These are phyloP conservation scores for Otolemur garnettii DNA, from an alignment of 2,113 vertebrate species.

Conservation along the genomic window DNA sequence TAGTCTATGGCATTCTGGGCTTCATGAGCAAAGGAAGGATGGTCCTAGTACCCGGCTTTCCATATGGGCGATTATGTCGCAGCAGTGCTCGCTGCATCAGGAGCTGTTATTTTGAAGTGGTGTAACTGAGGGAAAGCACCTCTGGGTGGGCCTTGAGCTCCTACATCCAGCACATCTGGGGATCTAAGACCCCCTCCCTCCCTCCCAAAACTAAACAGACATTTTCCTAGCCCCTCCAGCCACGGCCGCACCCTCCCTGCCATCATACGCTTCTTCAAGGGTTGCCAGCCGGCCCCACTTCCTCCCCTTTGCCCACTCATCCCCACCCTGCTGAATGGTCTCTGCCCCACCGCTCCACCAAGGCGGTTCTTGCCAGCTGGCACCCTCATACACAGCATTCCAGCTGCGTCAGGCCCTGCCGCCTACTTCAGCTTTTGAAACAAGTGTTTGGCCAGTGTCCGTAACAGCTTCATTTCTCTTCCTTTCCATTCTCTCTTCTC, in stretches of 20 bases:
- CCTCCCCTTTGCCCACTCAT: background rate
- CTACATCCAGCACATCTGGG: too few relatives aligned
- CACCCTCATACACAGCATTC: background rate
- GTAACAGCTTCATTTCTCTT: rapidly evolving
- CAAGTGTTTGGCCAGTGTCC: rapidly evolving
- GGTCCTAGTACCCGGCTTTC: rapidly evolving
- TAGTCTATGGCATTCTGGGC: background rate
- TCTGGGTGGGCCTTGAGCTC: too few relatives aligned
- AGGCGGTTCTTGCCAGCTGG: background rate
- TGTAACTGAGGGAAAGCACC: background rate
- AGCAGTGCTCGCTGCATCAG: rapidly evolving
- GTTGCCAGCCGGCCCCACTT: background rate
- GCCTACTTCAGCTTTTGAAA: background rate
- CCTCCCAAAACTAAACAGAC: rapidly evolving
- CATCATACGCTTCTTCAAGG: background rate
- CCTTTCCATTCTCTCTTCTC: background rate
- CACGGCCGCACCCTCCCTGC: too few relatives aligned
- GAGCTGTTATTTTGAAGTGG: rapidly evolving
- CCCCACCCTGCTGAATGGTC: background rate
- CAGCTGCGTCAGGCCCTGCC: background rate
- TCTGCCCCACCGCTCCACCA: background rate
- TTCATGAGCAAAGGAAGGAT: rapidly evolving
- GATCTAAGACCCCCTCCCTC: background rate
- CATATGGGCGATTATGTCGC: rapidly evolving
- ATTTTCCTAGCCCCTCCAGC: background rate